Conservation (phyloP, 2,113 vertebrate genomes). For the Crotalus helleri region DNA sequence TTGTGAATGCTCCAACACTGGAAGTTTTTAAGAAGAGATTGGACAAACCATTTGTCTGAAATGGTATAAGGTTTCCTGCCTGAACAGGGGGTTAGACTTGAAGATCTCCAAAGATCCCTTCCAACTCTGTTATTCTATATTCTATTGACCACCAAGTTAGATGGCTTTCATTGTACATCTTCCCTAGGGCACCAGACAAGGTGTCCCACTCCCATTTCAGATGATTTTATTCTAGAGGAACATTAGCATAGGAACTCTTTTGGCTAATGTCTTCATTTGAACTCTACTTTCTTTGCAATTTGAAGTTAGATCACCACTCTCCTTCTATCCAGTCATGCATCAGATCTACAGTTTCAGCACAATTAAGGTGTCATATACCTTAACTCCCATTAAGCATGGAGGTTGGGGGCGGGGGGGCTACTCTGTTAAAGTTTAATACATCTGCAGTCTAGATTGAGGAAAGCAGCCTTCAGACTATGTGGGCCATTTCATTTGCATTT, state of each 20-base stretch:
- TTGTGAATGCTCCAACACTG: too few species aligned
- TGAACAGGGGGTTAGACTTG: too few species aligned
- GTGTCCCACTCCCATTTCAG: background rate
- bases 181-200: background rate
- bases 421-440: background rate
- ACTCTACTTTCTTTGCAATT: background rate
- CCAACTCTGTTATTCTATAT: too few species aligned
- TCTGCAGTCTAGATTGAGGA: background rate
- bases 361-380: background rate
- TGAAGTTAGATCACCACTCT: background rate
- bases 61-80: too few species aligned
- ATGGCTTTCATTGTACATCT: background rate
- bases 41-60: too few species aligned
- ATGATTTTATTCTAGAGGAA: background rate
- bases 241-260: background rate
- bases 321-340: background rate
- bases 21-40: too few species aligned
- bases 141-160: background rate
- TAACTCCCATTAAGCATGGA: background rate
- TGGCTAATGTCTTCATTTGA: background rate
- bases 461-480: background rate
- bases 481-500: background rate
- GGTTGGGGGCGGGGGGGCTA: background rate
- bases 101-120: too few species aligned
- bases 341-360: background rate